A percentile compares a stretch with the other conserved stretches of the same genome.
These are phyloP conservation scores for Tylochromis polylepis DNA, from an alignment of 2,113 vertebrate genomes.

Conservation along the genomic window DNA sequence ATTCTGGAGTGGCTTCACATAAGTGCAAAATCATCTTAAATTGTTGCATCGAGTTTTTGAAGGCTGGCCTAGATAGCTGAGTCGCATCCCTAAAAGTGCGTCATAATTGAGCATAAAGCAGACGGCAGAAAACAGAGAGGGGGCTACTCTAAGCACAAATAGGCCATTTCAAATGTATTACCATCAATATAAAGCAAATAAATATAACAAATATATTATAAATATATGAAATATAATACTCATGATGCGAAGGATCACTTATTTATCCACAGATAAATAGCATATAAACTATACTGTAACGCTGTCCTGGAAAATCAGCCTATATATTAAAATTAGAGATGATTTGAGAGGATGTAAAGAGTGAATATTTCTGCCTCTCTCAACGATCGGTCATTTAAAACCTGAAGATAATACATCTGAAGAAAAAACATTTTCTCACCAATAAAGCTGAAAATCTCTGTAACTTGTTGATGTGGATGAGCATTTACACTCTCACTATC, in stretches of 20 bases:
- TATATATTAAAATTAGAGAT: not conserved
- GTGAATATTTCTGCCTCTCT: not conserved
- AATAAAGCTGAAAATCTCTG: not conserved
- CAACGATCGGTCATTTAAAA: not conserved
- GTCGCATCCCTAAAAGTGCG: slow-evolving; percentile 9
- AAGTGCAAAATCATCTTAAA: slow-evolving; percentile 52
- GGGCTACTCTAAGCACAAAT: not conserved
- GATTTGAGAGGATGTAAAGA: not conserved
- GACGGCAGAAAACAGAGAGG: not conserved
- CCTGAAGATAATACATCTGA: not conserved
- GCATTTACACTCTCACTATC: not conserved
- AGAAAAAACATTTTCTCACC: not conserved
- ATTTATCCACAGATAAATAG: not conserved
- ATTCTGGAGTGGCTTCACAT: slow-evolving; percentile 35
- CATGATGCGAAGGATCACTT: not conserved
- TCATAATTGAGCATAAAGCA: not conserved
- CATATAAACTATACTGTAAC: not conserved
- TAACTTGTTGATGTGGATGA: not conserved
- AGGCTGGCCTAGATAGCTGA: slow-evolving; percentile 4
- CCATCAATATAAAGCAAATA: not conserved
- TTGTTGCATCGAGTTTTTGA: slow-evolving; percentile 31
- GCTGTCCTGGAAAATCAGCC: not conserved
- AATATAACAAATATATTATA: not conserved
- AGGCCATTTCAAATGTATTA: not conserved
- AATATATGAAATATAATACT: not conserved